phyloP scores from a whole-genome alignment of 2,113 vertebrate genomes.

The Malurus elegans region DNA sequence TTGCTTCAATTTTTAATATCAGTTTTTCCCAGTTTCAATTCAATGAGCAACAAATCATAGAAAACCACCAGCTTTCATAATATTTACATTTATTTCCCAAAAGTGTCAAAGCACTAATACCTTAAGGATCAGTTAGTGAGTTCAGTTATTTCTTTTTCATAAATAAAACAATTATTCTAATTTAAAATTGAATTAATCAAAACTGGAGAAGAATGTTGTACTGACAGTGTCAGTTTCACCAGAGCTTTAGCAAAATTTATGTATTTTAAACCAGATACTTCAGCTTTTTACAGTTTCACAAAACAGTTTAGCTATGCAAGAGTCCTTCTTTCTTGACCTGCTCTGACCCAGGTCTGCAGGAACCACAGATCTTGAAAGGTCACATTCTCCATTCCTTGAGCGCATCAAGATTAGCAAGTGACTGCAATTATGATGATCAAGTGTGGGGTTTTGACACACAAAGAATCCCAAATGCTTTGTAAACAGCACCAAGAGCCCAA shows the following conservation, averaged over 20 bases:
- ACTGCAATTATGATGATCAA: neutral
- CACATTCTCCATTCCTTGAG: neutral
- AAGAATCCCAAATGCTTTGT: neutral
- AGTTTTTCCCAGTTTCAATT: neutral
- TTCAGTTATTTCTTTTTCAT: neutral
- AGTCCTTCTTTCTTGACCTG: neutral
- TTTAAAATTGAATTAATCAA: neutral
- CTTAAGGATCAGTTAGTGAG: neutral
- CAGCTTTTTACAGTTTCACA: neutral
- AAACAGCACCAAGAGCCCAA: neutral
- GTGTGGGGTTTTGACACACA: neutral
- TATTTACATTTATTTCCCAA: neutral
- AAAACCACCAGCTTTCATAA: conserved; percentile 5
- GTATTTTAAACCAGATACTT: neutral
- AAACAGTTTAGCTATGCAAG: neutral
- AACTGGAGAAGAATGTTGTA: neutral
- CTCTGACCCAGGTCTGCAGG: neutral
- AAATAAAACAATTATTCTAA: neutral
- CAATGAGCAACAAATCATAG: neutral
- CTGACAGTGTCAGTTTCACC: neutral
- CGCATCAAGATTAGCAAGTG: neutral
- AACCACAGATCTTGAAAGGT: neutral
- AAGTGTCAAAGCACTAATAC: neutral
- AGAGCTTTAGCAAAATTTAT: neutral
- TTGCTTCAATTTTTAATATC: neutral